Percentiles rank a stretch among this genome's conserved stretches.
Evolutionary conservation across 2,797 vertebrate species (phyloP).

Genomic region (Arremon aurantiirostris): DNA sequence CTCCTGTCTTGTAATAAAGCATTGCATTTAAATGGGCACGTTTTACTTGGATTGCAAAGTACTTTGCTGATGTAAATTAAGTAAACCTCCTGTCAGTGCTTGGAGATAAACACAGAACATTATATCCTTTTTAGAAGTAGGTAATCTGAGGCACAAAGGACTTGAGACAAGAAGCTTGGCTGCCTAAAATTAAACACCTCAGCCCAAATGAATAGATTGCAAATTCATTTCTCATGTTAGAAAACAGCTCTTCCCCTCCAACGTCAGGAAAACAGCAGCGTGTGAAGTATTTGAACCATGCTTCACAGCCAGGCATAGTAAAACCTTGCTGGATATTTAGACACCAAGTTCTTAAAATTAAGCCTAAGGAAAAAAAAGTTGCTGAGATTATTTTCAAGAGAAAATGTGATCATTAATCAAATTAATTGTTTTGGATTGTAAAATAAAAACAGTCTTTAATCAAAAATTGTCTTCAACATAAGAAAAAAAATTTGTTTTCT

Average conservation of each 20-base stretch:
- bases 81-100: not conserved
- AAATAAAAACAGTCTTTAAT: not conserved
- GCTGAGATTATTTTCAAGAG: not conserved
- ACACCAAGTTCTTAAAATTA: not conserved
- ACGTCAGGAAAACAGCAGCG: not conserved
- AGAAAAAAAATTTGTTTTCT: not conserved
- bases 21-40: not conserved
- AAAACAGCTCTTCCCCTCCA: not conserved
- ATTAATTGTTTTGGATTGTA: not conserved
- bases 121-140: not conserved
- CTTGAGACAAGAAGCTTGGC: not conserved
- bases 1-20: not conserved
- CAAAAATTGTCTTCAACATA: not conserved
- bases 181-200: conserved; percentile 27
- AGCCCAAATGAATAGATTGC: not conserved
- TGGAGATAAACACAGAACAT: not conserved
- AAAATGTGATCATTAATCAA: not conserved
- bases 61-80: conserved; percentile 3
- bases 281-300: not conserved
- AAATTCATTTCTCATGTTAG: not conserved
- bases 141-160: conserved; percentile 7
- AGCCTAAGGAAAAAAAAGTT: not conserved
- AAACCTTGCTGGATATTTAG: not conserved
- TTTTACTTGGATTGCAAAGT: not conserved
- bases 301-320: not conserved